Evolutionary conservation across 1,140 invertebrate species (phyloP).

Genomic region (Lethocerus indicus): DNA sequence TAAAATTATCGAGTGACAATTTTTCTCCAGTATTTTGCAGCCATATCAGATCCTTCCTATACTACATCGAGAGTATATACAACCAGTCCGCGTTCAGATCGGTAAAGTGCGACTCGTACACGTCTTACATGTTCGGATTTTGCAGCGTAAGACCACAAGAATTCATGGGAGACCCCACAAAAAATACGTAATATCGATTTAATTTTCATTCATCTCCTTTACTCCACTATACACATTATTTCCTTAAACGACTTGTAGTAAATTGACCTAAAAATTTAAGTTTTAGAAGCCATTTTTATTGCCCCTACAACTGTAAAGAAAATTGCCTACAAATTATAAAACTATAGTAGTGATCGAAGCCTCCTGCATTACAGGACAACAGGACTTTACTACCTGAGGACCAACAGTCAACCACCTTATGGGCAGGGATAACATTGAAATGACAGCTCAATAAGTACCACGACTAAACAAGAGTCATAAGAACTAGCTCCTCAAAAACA

Average conservation of each 20-base stretch:
- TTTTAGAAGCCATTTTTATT: too few relatives aligned
- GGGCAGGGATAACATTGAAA: constrained; percentile 11
- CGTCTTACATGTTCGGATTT: neutral
- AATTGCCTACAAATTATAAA: too few relatives aligned
- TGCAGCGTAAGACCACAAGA: constrained; percentile 10
- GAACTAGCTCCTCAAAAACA: too few relatives aligned
- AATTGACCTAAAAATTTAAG: too few relatives aligned
- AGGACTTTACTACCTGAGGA: constrained; percentile 14
- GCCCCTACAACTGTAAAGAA: too few relatives aligned
- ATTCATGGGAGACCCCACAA: constrained; percentile 15
- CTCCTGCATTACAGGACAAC: constrained; percentile 10
- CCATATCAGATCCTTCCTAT: constrained; percentile 46
- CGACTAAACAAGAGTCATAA: too few relatives aligned
- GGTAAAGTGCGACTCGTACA: constrained; percentile 18
- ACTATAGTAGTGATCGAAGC: neutral
- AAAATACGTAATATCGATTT: too few relatives aligned
- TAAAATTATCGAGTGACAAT: too few relatives aligned
- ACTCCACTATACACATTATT: too few relatives aligned
- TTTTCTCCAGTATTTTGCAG: constrained; percentile 44
- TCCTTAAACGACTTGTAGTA: too few relatives aligned
- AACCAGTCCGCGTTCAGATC: constrained; percentile 23
- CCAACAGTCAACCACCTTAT: constrained; percentile 11
- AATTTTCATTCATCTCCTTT: too few relatives aligned
- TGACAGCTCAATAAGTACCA: too few relatives aligned
- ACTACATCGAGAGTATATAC: constrained; percentile 46